Base-by-base conservation (phyloP, 2,797 vertebrate species). In the Coranthus polyacanthus region DNA sequence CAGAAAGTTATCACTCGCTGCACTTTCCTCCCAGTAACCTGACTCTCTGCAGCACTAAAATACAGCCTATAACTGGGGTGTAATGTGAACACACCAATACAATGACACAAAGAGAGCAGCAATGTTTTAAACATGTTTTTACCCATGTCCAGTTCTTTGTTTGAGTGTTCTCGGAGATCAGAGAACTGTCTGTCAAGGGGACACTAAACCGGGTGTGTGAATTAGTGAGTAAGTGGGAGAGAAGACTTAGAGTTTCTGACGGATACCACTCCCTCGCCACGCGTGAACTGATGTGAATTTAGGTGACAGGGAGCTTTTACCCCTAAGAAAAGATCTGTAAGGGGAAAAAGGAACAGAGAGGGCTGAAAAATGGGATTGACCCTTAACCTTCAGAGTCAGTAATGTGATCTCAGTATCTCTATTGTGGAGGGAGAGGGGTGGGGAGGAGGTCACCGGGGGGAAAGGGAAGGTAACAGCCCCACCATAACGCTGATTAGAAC, bases 351-450 rank as follows among this genome's bases (percentile, higher is more conserved):
- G 77, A 73, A 75, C 54, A n/a, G 60, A 79, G 75, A 78, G 72
- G 55, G 58, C 82, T 90, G 87, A 90, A 86, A 91, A 91, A 92
- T 92, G 89, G 87, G 90, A 91, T 90, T 90, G 90, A 90, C 89
- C 89, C 47, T 65, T 90, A 22, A 88, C 91, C 89, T 56, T 58
- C 12, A 1, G 68, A 80, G 86, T 71, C 29, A 36, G 90, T 89
- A 92, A 92, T 83, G 83, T 70, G 89, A 92, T 90, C 85, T 72
- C 72, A 78, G 73, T 90, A 89, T 91, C 89, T 92, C 81, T 90
- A 84, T 89, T 89, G 88, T 88, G 52, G 76, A 79, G 65, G 66
- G 56, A 64, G 65, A 65, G 45, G 78, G 79, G 75, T 55, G 75
- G 72, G 70, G 79, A 74, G 82, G 71, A 78, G 86, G 85, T 83